Base-by-base conservation (phyloP, 2,113 vertebrate genomes). In the Calonectris borealis region DNA sequence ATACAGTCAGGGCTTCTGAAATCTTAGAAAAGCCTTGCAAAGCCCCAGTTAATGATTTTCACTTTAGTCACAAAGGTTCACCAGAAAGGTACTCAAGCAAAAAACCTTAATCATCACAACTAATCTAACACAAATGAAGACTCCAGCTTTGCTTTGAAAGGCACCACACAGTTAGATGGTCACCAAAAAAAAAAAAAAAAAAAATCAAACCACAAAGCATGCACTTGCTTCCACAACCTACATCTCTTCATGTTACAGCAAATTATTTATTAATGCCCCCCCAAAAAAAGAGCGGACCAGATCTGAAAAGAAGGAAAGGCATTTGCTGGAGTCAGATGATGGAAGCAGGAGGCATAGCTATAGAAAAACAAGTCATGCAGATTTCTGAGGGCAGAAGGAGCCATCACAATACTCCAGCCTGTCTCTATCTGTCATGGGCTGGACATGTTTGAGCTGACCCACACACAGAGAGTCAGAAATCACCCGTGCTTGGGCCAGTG, bases 281-380 rank as follows among this genome's bases (percentile, higher is more conserved):
- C 13, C 4, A 2, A 16, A n/a, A 40, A 54, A 16, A 18, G 2
- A 49, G 22, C 8, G 20, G 12, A 2, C 2, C 20, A n/a, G 64
- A 31, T 14, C n/a, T 27, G 38, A 48, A 54, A 46, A 55, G 52
- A 19, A 68, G 14, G n/a, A 57, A 48, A 24, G 27, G 13, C 6
- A 36, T 16, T 46, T 57, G 18, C 27, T 77, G 34, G 54, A 88
- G 34, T 14, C 34, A 64, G 25, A 8, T 29, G 44, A 20, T 25
- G 14, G 13, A 51, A 90, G 11, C 16, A 29, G 11, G 10, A 57
- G 16, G 16, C 20, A 9, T 1, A 46, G 49, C 55, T 36, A 27
- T 21, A 58, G 25, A 51, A 84, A 64, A 79, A 57, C 6, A 64
- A 48, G 14, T 21, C 9, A 5, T 3, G 9, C 5, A 31, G 13